Evolutionary conservation across 2,113 vertebrate species (phyloP).

Genomic region (Oryzias javanicus): DNA sequence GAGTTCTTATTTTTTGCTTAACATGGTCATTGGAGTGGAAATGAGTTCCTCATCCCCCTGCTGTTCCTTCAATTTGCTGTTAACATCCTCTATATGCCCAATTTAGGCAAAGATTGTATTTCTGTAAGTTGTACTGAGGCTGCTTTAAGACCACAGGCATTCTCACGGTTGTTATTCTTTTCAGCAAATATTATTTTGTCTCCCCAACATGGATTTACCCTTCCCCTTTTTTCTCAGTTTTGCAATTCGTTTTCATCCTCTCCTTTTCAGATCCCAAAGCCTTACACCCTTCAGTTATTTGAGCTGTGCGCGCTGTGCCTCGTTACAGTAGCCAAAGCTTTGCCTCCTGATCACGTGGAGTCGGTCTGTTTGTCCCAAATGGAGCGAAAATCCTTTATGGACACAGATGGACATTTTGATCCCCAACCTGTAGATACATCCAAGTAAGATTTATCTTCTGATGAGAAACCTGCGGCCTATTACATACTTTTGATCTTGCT

Average conservation of each 20-base stretch:
- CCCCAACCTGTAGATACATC: slow-evolving; percentile 90
- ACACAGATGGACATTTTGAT: slow-evolving; percentile 87
- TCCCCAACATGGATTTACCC: not conserved
- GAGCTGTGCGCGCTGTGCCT: slow-evolving; percentile 86
- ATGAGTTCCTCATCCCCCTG: too few relatives aligned
- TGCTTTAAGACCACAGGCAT: not conserved
- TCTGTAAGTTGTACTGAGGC: not conserved
- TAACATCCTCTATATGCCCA: too few relatives aligned
- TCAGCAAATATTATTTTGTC: not conserved
- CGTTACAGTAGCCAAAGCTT: slow-evolving; percentile 84
- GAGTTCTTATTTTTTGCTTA: too few relatives aligned
- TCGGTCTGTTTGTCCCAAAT: slow-evolving; percentile 78
- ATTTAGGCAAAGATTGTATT: not conserved
- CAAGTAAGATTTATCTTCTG: slow-evolving; percentile 51
- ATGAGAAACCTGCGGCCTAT: not conserved
- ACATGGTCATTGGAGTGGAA: too few relatives aligned
- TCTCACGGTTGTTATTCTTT: not conserved
- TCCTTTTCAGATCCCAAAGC: slow-evolving; percentile 63
- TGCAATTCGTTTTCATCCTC: not conserved
- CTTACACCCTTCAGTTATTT: slow-evolving; percentile 86
- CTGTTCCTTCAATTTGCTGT: too few relatives aligned
- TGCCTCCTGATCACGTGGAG: slow-evolving; percentile 91
- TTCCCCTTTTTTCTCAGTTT: not conserved
- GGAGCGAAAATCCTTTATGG: slow-evolving; percentile 83
- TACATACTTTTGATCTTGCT: not conserved